Base-by-base conservation (phyloP, 2,888 invertebrate species). In the Imbricaverruca yamaguchii region DNA sequence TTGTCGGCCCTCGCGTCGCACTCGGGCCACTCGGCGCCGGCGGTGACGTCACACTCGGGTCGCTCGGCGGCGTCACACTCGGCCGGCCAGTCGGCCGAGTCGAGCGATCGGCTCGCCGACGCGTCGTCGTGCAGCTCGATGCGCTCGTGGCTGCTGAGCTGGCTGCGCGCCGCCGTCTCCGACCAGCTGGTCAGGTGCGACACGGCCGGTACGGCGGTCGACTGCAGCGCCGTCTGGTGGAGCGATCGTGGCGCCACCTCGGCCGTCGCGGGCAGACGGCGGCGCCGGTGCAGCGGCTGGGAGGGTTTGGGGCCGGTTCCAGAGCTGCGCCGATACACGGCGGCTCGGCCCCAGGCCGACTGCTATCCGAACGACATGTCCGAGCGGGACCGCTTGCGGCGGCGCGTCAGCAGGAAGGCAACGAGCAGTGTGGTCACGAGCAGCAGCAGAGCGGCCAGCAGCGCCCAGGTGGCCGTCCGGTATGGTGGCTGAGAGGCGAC, bases 361-460 rank as follows among this genome's bases (percentile, higher is more conserved):
- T 79, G 57, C 79, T 79, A 79, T 18, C 79, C 57, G 8, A 57
- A 57, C 57, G 79, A 21, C 79, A 79, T 56, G 79, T 79, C 79
- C 9, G 79, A 79, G 6, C 53, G 55, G 13, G 8, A n/a, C n/a
- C 57, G 56, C 13, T 23, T 7, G 23, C 79, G 15, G 9, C 57
- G 56, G 23, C 59, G 56, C n/a, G 56, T 79, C 55, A 79, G 57
- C 15, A 79, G 13, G 23, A 79, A 59, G 13, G 57, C 79, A 6
- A 56, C 23, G 23, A 59, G 15, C 57, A 79, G 79, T 7, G 12
- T 57, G 13, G 57, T 13, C 9, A 79, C 13, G 23, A 79, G 57
- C 23, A 79, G 13, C 13, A 25, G 8, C 11, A 79, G n/a, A 18
- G 57, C 25, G 23, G 18, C 79, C 23, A 79, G 23, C 79, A 79